A percentile compares a stretch with the other conserved stretches of the same genome.
Conservation (phyloP, 2,113 vertebrate species). For the Macroglossus sobrinus region DNA sequence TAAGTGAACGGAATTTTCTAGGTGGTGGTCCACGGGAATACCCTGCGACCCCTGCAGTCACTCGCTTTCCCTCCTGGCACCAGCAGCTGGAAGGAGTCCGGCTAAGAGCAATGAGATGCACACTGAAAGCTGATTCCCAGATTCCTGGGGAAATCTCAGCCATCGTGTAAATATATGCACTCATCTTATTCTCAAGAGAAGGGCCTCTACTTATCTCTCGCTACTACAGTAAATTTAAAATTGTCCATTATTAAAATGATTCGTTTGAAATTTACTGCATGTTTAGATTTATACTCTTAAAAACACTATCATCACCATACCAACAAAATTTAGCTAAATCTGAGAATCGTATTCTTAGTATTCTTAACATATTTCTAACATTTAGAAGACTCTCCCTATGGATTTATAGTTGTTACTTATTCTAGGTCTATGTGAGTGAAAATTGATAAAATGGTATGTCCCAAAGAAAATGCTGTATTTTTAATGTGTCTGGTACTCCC, state of each 20-base stretch:
- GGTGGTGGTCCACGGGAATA: constrained; percentile 20
- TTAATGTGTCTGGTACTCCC: neutral
- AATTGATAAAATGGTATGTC: neutral
- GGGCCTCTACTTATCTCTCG: neutral
- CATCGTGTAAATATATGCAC: neutral
- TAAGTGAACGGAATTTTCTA: constrained; percentile 37
- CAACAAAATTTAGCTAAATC: neutral
- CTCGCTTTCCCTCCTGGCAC: constrained; percentile 13
- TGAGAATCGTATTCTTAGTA: neutral
- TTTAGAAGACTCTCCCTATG: neutral
- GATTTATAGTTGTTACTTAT: neutral
- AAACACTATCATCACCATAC: neutral
- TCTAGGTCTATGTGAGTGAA: neutral
- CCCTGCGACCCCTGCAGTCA: constrained; percentile 38
- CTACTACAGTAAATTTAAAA: neutral
- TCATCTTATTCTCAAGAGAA: neutral
- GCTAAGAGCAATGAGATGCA: neutral
- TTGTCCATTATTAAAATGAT: neutral
- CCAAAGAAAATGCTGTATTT: neutral
- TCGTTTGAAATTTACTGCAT: neutral
- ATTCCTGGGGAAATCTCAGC: neutral
- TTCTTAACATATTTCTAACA: neutral
- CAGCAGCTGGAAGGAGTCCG: neutral
- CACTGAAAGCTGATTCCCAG: constrained; percentile 6
- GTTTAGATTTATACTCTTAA: neutral